Percentiles rank a stretch among this genome's conserved stretches.
These are phyloP conservation scores for Tragelaphus scriptus DNA, from an alignment of 2,113 vertebrate species.

Conservation along the genomic window DNA sequence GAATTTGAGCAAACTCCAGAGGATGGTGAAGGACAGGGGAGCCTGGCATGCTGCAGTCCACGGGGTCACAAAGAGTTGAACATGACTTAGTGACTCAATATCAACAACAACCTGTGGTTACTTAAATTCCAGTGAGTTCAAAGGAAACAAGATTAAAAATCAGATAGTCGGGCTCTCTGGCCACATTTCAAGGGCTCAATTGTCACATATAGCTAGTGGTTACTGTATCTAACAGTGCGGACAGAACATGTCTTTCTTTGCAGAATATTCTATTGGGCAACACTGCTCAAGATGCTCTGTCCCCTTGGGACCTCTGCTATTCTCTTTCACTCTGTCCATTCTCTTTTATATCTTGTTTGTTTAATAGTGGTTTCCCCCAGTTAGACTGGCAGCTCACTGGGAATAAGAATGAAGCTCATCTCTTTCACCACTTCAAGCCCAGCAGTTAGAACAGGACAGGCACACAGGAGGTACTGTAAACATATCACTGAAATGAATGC, in stretches of 20 bases:
- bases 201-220: fast-evolving
- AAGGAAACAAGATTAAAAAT: background rate
- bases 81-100: background rate
- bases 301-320: too few species aligned
- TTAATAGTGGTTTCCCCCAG: fast-evolving
- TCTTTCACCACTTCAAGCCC: background rate
- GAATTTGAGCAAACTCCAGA: background rate
- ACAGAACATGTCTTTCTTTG: background rate
- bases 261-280: background rate
- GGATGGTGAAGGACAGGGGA: background rate
- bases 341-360: background rate
- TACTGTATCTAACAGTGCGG: fast-evolving
- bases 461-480: fast-evolving
- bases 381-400: background rate
- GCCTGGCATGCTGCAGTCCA: background rate
- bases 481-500: fast-evolving
- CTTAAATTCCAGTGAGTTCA: background rate
- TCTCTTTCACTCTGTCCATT: background rate
- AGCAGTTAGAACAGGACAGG: background rate
- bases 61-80: background rate
- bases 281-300: fast-evolving
- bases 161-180: background rate
- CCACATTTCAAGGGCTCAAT: background rate
- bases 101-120: background rate
- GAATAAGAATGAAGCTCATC: too few species aligned